Evolutionary conservation across 2,888 invertebrate species (phyloP), one percentile per base, ranked within the genome.

Genomic region (Gortyna flavago): DNA sequence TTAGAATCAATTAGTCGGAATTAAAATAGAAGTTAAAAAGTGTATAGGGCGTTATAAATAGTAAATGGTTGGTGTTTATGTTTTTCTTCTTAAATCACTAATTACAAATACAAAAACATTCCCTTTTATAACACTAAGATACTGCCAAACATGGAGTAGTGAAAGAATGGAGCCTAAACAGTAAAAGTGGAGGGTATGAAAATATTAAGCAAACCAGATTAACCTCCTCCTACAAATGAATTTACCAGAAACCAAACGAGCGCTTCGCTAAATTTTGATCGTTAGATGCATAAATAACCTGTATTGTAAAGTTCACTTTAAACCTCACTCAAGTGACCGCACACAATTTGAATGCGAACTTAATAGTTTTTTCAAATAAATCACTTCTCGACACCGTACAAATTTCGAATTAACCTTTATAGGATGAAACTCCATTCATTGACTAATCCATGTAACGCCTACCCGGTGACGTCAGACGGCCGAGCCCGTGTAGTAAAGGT

Each of bases 401-500:
- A 44, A 44, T 44, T 44, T 21, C 5, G 16, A 54, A 32, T 6
- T 21, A 64, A 7, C 9, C 2, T 32, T 7, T 21, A 44, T 7
- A 48, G n/a, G 2, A 7, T 32, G 44, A 8, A 25, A 77, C n/a
- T 77, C 78, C 72, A 79, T 79, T 59, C 9, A 35, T 18, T 72
- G 25, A 66, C 51, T 44, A 35, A 59, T 66, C 72, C 51, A n/a
- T 3, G 51, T 18, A n/a, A 44, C 35, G 35, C 18, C 25, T 25
- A 38, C 0, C 16, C 13, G 21, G 8, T 44, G 21, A 18, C 29
- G 25, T 80, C 81, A 84, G 1, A 84, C 81, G 3, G 78, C 78
- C 13, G 84, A 81, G 18, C 75, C 81, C 21, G 25, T 69, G 48
- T 81, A 84, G 38, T 81, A 74, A 38, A 75, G 54, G n/a, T 51